Percentiles rank a stretch among this genome's conserved stretches.
These are phyloP conservation scores for Diadema setosum DNA, from an alignment of 35 echinoderm and acorn worm species.

Conservation along the genomic window DNA sequence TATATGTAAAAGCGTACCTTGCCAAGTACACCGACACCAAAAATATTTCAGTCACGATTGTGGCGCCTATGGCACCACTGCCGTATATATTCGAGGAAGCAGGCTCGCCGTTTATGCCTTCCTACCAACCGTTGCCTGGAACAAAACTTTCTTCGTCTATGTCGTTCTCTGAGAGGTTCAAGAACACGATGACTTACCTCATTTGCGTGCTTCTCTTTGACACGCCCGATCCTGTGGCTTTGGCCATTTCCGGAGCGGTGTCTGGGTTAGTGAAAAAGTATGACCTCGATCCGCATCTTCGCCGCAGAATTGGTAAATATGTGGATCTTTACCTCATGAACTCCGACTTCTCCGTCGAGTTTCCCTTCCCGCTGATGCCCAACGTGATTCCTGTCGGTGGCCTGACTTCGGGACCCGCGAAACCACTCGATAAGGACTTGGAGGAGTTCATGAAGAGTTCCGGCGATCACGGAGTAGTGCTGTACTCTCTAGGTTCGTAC, in stretches of 20 bases:
- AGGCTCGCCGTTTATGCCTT: background rate
- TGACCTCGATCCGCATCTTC: background rate
- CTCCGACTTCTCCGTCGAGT: conserved; percentile 52
- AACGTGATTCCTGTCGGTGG: conserved; percentile 63
- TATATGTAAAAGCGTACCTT: background rate
- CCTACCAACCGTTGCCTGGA: background rate
- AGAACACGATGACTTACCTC: background rate
- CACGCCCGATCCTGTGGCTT: background rate
- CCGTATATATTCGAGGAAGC: background rate
- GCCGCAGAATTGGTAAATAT: background rate
- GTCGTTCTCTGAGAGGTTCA: background rate
- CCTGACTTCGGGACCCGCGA: conserved; percentile 8
- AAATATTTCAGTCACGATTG: background rate
- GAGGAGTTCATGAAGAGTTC: conserved; percentile 69
- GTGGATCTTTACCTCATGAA: conserved; percentile 15
- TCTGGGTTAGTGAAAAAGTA: background rate
- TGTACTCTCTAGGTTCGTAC: conserved; percentile 58
- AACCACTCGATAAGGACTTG: conserved; percentile 32
- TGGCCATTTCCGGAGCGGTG: background rate
- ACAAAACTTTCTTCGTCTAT: background rate
- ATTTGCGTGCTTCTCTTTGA: background rate
- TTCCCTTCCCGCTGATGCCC: conserved; percentile 55
- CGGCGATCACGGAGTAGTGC: conserved; percentile 54
- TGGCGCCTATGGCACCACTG: background rate
- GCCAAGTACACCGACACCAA: background rate